Evolutionary conservation across 2,888 invertebrate genomes (phyloP).

Genomic region (Eretmocerus hayati): DNA sequence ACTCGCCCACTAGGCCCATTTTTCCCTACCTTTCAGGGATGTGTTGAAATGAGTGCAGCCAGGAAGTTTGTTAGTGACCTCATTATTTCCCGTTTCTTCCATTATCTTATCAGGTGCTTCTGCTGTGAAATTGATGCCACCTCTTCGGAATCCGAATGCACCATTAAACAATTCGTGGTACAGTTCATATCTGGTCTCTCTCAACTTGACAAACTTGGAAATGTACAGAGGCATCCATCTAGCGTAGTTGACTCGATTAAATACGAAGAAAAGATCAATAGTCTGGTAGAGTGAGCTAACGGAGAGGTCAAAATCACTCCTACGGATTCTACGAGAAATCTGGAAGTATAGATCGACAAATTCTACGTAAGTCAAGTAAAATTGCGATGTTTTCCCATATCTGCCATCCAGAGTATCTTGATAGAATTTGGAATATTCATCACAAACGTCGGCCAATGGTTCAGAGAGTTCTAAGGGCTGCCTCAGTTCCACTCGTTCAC

Average conservation of each 20-base stretch:
- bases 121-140: slow-evolving; percentile 21
- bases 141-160: slow-evolving; percentile 21
- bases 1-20: slow-evolving; percentile 19
- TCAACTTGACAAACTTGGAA: slow-evolving; percentile 31
- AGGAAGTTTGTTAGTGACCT: slow-evolving; percentile 22
- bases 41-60: slow-evolving; percentile 13
- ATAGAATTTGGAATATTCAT: slow-evolving; percentile 23
- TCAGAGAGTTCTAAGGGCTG: no score
- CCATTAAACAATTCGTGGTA: slow-evolving; percentile 10
- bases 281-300: slow-evolving; percentile 25
- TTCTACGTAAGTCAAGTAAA: slow-evolving; percentile 29
- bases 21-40: slow-evolving; percentile 11
- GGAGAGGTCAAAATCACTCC: slow-evolving; percentile 13
- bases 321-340: slow-evolving; percentile 7
- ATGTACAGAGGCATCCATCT: slow-evolving; percentile 31
- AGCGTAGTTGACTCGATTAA: slow-evolving; percentile 36
- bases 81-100: slow-evolving; percentile 25
- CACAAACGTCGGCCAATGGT: slow-evolving; percentile 13
- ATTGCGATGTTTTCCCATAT: slow-evolving; percentile 33
- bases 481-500: no score
- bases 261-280: slow-evolving; percentile 32
- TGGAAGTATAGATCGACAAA: slow-evolving; percentile 28
- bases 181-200: slow-evolving; percentile 31
- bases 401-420: slow-evolving; percentile 25
- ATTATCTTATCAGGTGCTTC: slow-evolving; percentile 23